Evolutionary conservation across 2,888 invertebrate species (phyloP).

Genomic region (Pristionchus exspectatus): DNA sequence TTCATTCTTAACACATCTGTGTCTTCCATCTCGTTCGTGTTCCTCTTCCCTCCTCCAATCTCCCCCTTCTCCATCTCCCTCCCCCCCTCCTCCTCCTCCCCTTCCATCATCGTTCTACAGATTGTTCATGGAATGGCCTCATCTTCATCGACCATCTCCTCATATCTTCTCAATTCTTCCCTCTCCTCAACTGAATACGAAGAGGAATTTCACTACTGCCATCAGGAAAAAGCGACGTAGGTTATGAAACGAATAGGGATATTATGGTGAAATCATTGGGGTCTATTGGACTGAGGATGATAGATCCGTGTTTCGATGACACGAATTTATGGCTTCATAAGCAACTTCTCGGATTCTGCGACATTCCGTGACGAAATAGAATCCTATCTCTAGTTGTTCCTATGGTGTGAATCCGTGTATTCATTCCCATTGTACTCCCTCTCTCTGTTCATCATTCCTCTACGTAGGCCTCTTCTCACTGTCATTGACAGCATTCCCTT

Average conservation of each 20-base stretch:
- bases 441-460: background rate
- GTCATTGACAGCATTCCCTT: constrained; percentile 11
- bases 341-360: background rate
- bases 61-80: background rate
- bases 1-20: background rate
- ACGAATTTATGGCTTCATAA: background rate
- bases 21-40: background rate
- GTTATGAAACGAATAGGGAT: background rate
- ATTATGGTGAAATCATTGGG: background rate
- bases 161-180: background rate
- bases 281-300: background rate
- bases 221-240: constrained; percentile 15
- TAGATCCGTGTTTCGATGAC: background rate
- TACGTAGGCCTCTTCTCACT: background rate
- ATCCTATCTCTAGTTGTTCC: background rate
- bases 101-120: background rate
- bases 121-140: constrained; percentile 41
- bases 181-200: background rate
- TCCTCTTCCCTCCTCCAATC: background rate
- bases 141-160: background rate
- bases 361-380: background rate
- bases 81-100: background rate
- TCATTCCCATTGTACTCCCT: background rate
- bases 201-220: background rate
- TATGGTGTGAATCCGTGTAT: background rate